Conservation (phyloP, 2,797 vertebrate genomes). For the Varecia variegata region DNA sequence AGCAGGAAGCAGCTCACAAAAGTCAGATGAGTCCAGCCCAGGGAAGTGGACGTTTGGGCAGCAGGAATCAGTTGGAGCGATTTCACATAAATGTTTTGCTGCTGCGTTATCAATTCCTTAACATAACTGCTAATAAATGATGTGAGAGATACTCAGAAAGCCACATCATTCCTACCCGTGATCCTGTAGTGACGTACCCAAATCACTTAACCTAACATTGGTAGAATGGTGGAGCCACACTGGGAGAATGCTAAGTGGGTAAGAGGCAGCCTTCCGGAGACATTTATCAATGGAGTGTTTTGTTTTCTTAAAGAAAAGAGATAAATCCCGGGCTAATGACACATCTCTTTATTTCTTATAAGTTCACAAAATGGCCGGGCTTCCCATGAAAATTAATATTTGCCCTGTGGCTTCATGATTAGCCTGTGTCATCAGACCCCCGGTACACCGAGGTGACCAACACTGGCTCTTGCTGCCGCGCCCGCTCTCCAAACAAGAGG, state of each 20-base stretch:
- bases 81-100: slow-evolving; percentile 19
- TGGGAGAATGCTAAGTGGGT: slow-evolving; percentile 69
- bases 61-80: background rate
- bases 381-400: slow-evolving; percentile 79
- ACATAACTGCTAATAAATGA: slow-evolving; percentile 55
- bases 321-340: slow-evolving; percentile 70
- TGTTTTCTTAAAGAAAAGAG: slow-evolving; percentile 74
- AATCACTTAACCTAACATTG: slow-evolving; percentile 59
- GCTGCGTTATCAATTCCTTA: slow-evolving; percentile 36
- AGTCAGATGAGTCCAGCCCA: too few species aligned
- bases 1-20: background rate
- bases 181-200: slow-evolving; percentile 45
- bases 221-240: slow-evolving; percentile 59
- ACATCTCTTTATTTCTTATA: slow-evolving; percentile 76
- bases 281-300: slow-evolving; percentile 66
- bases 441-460: slow-evolving; percentile 60
- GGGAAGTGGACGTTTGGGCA: background rate
- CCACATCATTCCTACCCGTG: background rate
- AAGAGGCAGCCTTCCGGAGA: slow-evolving; percentile 69
- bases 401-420: slow-evolving; percentile 61
- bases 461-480: background rate
- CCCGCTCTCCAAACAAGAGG: too few species aligned
- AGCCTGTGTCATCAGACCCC: slow-evolving; percentile 69
- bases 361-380: slow-evolving; percentile 73
- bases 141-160: slow-evolving; percentile 53